A percentile compares a stretch with the other conserved stretches of the same genome.
Evolutionary conservation across 2,888 invertebrate genomes (phyloP).

Genomic region (Chrysodeixis includens): DNA sequence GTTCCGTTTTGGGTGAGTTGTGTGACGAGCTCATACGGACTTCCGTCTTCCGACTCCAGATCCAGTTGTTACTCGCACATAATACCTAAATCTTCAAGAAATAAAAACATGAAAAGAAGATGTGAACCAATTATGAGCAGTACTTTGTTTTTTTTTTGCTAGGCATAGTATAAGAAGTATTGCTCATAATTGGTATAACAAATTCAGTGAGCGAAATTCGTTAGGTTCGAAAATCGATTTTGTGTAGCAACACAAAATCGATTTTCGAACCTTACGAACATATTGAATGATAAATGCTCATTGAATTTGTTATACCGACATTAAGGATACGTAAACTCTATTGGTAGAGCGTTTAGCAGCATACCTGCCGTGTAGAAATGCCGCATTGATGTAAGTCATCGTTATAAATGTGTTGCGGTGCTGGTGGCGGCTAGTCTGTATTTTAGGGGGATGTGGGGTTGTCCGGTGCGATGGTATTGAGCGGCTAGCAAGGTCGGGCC

Average conservation of each 20-base stretch:
- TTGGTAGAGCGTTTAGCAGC: constrained; percentile 18
- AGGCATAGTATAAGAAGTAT: too few species aligned
- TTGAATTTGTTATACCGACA: constrained; percentile 20
- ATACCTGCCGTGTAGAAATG: constrained; percentile 53
- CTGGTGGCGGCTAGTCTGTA: constrained; percentile 50
- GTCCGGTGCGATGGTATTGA: constrained; percentile 95
- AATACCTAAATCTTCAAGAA: constrained; percentile 7
- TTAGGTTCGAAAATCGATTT: too few species aligned
- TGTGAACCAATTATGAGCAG: too few species aligned
- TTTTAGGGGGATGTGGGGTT: constrained; percentile 63
- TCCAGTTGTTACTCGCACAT: constrained; percentile 39
- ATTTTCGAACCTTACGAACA: constrained; percentile 12
- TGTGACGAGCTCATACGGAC: constrained; percentile 53
- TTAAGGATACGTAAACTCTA: constrained; percentile 14
- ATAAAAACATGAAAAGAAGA: too few species aligned
- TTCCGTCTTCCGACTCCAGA: constrained; percentile 53
- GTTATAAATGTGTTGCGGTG: constrained; percentile 55
- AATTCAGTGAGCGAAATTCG: too few species aligned
- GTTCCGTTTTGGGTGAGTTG: constrained; percentile 56
- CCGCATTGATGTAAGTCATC: constrained; percentile 64
- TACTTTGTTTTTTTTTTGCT: too few species aligned
- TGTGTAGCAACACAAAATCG: not conserved
- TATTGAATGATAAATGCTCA: constrained; percentile 19
- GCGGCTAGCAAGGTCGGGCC: constrained; percentile 95
- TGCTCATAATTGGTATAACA: not conserved